Conservation (phyloP, 1,140 invertebrate species). For the Aphis gossypii region DNA sequence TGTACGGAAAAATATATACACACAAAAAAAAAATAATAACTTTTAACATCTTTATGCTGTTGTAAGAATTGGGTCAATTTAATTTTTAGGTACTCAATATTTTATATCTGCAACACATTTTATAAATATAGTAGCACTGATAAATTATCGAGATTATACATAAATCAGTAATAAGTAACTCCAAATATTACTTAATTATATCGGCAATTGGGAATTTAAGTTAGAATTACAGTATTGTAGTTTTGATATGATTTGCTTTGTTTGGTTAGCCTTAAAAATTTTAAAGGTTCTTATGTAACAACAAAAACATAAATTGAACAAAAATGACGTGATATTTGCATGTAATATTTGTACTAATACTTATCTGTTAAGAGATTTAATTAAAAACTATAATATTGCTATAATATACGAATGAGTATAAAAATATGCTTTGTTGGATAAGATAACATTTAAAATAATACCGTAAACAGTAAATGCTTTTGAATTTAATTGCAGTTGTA, state of each 20-base stretch:
- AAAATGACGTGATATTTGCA: background rate
- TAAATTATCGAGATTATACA: background rate
- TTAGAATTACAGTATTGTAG: background rate
- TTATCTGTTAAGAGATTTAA: background rate
- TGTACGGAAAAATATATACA: background rate
- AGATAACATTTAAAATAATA: background rate
- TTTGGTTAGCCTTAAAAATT: background rate
- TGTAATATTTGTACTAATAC: background rate
- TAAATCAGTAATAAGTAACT: background rate
- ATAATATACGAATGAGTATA: conserved; percentile 78
- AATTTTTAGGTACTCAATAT: conserved; percentile 1
- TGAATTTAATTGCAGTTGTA: background rate
- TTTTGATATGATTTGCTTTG: background rate
- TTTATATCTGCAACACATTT: background rate
- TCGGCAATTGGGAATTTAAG: background rate
- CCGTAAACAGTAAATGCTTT: background rate
- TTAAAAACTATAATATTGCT: background rate
- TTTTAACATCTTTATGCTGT: too few relatives aligned
- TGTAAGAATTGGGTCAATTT: background rate
- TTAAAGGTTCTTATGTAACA: background rate
- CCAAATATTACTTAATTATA: background rate
- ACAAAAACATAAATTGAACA: background rate
- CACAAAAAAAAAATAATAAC: background rate
- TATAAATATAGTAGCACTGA: background rate
- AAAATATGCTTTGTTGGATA: conserved; percentile 65